These are phyloP conservation scores for Zelleria hepariella DNA, from an alignment of 2,888 invertebrate species.

Conservation along the genomic window DNA sequence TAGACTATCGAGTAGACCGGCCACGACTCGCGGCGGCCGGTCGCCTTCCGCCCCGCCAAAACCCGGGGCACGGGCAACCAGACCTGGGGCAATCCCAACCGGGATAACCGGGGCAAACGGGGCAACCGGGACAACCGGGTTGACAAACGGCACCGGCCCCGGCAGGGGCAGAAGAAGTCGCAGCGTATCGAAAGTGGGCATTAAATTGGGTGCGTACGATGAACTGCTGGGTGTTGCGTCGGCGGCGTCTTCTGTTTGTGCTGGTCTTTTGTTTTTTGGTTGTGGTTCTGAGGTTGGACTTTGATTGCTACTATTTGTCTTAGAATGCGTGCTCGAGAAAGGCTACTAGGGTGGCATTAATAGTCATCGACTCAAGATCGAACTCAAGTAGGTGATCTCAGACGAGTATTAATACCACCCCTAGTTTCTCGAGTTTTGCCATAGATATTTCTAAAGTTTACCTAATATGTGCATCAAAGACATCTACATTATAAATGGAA, in stretches of 20 bases:
- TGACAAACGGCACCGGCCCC: slow-evolving; percentile 19
- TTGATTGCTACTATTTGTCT: too few relatives aligned
- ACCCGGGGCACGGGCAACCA: slow-evolving; percentile 13
- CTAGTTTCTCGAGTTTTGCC: too few relatives aligned
- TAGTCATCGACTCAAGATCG: too few relatives aligned
- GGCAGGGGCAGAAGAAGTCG: slow-evolving; percentile 57
- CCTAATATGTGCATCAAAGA: too few relatives aligned
- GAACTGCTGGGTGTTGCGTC: slow-evolving; percentile 55
- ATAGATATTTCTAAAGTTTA: too few relatives aligned
- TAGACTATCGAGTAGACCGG: slow-evolving; percentile 62
- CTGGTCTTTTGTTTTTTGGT: slow-evolving; percentile 15
- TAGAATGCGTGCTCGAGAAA: too few relatives aligned
- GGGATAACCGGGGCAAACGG: slow-evolving; percentile 20
- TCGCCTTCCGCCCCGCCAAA: slow-evolving; percentile 53
- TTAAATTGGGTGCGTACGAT: slow-evolving; percentile 69
- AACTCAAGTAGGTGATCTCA: too few relatives aligned
- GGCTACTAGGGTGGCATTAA: too few relatives aligned
- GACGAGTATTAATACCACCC: too few relatives aligned
- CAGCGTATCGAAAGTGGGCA: slow-evolving; percentile 67
- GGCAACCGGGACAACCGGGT: slow-evolving; percentile 22
- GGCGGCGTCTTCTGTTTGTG: slow-evolving; percentile 48
- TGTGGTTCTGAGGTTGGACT: too few relatives aligned
- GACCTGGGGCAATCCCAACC: slow-evolving; percentile 21
- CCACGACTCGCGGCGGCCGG: slow-evolving; percentile 60
- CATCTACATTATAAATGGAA: too few relatives aligned